Evolutionary conservation across 2,888 invertebrate genomes (phyloP).

Genomic region (Siphonodentalium dalli): DNA sequence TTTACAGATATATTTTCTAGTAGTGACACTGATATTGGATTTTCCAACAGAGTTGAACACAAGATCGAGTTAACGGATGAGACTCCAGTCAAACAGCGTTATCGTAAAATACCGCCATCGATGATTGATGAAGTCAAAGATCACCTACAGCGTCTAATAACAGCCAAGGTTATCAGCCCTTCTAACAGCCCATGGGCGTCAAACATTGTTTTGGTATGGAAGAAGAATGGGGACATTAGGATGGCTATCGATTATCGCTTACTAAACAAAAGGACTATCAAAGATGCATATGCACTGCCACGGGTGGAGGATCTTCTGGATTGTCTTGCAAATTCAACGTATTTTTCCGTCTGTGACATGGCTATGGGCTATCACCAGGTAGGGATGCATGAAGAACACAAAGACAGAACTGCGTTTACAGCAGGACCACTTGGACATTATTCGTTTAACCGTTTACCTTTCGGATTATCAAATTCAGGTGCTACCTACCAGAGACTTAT

Average conservation of each 20-base stretch:
- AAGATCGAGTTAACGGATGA: conserved; percentile 5
- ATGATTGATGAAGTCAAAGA: conserved; percentile 9
- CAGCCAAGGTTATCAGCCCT: not conserved
- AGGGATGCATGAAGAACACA: not conserved
- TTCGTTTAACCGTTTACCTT: too few relatives aligned
- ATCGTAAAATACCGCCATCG: conserved; percentile 5
- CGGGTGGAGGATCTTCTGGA: not conserved
- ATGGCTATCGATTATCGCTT: not conserved
- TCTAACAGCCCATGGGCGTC: conserved; percentile 5
- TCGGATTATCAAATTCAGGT: not conserved
- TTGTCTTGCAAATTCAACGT: not conserved
- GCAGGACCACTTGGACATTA: not conserved
- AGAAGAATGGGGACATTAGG: not conserved
- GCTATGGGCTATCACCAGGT: not conserved
- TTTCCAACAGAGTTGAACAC: not conserved
- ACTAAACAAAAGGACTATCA: not conserved
- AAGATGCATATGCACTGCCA: not conserved
- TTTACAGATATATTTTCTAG: conserved; percentile 6
- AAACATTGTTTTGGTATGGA: conserved; percentile 6
- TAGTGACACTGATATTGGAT: conserved; percentile 7
- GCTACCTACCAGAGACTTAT: not conserved
- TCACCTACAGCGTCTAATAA: conserved; percentile 6
- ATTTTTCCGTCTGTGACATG: not conserved
- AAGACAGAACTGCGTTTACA: not conserved
- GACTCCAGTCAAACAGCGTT: conserved; percentile 5